Evolutionary conservation across 2,797 vertebrate genomes (phyloP).

Genomic region (Setipinna tenuifilis): DNA sequence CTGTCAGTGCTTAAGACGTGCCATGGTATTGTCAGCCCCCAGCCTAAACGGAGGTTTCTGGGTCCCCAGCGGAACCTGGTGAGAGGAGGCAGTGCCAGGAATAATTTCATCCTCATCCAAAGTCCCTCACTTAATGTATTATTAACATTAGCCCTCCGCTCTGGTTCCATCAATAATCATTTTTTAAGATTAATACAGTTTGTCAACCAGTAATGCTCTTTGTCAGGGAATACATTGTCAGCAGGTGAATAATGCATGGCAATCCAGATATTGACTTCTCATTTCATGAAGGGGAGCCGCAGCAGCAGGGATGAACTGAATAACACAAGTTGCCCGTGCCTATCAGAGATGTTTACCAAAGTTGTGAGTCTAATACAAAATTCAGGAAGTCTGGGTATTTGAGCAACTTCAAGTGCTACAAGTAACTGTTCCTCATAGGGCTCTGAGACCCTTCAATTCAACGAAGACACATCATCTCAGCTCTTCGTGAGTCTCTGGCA

Average conservation of each 20-base stretch:
- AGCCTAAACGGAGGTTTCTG: not conserved
- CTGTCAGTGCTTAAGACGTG: slow-evolving; percentile 1
- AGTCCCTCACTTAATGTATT: slow-evolving; percentile 51
- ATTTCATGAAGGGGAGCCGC: slow-evolving; percentile 25
- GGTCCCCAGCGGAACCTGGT: slow-evolving; percentile 27
- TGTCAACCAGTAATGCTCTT: slow-evolving; percentile 50
- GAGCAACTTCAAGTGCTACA: slow-evolving; percentile 34
- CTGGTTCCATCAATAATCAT: slow-evolving; percentile 53
- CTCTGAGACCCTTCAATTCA: not conserved
- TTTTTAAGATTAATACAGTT: slow-evolving; percentile 56
- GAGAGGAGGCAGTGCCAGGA: slow-evolving; percentile 28
- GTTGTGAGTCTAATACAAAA: slow-evolving; percentile 49
- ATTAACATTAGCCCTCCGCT: slow-evolving; percentile 48
- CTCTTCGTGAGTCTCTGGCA: slow-evolving; percentile 33
- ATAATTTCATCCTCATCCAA: slow-evolving; percentile 42
- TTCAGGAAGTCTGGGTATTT: slow-evolving; percentile 46
- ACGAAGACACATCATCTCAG: slow-evolving; percentile 31
- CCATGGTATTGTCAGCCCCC: not conserved
- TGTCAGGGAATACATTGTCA: slow-evolving; percentile 45
- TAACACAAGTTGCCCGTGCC: slow-evolving; percentile 38
- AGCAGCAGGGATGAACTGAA: slow-evolving; percentile 36
- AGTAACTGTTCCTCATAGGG: slow-evolving; percentile 35
- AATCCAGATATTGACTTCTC: slow-evolving; percentile 45
- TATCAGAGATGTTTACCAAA: slow-evolving; percentile 48
- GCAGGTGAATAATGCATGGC: slow-evolving; percentile 54